A percentile compares a stretch with the other conserved stretches of the same genome.
Evolutionary conservation across 2,797 vertebrate species (phyloP).

Genomic region (Anguilla pacifica): DNA sequence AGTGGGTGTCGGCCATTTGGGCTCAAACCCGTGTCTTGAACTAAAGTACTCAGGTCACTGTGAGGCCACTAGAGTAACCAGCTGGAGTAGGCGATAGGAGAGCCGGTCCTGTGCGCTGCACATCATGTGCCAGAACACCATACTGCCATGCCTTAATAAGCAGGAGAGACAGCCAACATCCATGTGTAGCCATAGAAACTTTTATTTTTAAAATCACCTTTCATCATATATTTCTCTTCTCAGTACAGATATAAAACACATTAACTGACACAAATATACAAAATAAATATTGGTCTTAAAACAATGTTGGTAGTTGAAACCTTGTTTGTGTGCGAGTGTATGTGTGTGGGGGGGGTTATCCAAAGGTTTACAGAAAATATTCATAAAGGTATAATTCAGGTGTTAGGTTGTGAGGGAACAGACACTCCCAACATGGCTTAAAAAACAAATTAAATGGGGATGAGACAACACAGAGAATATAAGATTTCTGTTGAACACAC

Average conservation of each 20-base stretch:
- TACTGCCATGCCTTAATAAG: neutral
- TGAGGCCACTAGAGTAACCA: neutral
- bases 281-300: neutral
- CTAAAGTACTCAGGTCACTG: constrained; percentile 1
- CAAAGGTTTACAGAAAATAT: neutral
- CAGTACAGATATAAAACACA: constrained; percentile 27
- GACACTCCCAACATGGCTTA: neutral
- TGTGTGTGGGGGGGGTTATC: neutral
- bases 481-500: neutral
- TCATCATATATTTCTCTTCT: constrained; percentile 8
- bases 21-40: neutral
- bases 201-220: constrained; percentile 30
- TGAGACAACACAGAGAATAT: neutral
- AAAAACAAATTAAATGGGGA: neutral
- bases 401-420: neutral
- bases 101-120: neutral
- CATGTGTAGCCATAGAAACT: neutral
- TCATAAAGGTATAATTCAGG: neutral
- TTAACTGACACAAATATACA: constrained; percentile 8
- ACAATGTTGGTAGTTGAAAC: neutral
- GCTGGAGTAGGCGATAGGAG: neutral
- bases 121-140: neutral
- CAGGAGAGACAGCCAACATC: neutral
- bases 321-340: neutral
- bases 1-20: neutral